These are phyloP conservation scores for Pachypanchax playfairii DNA, from an alignment of 2,113 vertebrate genomes.

Conservation along the genomic window DNA sequence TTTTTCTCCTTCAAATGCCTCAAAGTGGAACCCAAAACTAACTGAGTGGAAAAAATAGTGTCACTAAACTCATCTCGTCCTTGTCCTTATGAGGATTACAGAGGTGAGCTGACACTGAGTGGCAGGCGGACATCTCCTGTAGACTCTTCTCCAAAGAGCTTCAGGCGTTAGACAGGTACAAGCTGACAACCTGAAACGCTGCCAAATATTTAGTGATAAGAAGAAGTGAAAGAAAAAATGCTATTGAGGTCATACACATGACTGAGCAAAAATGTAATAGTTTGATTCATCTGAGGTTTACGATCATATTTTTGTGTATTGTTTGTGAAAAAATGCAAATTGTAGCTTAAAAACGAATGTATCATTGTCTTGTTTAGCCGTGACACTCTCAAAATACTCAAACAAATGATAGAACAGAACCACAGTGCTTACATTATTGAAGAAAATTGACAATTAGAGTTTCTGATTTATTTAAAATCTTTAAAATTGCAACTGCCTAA, in stretches of 20 bases:
- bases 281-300: conserved; percentile 7
- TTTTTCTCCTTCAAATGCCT: no score
- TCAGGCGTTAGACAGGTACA: conserved; percentile 50
- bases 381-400: neutral
- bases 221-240: conserved; percentile 52
- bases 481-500: neutral
- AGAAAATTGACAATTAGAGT: neutral
- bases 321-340: neutral
- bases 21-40: no score
- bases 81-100: conserved; percentile 13
- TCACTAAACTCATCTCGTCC: neutral
- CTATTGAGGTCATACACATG: conserved; percentile 20
- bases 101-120: conserved; percentile 61
- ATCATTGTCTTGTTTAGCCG: neutral
- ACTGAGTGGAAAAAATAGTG: no score
- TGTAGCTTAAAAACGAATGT: neutral
- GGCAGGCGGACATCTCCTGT: conserved; percentile 60
- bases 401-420: neutral
- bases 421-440: no score
- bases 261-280: conserved; percentile 10
- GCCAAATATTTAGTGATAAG: conserved; percentile 53
- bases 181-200: conserved; percentile 64
- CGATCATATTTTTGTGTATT: conserved; percentile 17
- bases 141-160: conserved; percentile 57
- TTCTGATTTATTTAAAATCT: neutral